Base-by-base conservation (phyloP, 2,797 vertebrate genomes). In the Artibeus lituratus region DNA sequence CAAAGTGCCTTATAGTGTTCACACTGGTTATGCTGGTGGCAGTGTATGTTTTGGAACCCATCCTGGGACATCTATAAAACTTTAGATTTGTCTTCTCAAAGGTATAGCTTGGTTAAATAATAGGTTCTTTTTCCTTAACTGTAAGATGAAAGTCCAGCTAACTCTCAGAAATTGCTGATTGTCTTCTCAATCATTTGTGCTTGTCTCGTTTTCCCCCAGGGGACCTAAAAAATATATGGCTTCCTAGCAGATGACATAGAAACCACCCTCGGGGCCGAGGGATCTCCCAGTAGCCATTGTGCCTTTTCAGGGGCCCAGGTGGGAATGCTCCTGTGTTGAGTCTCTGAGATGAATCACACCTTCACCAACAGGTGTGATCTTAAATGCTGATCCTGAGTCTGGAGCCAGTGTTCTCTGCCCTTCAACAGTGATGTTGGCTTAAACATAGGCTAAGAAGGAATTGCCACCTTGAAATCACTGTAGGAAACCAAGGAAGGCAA, bases 51-150 rank as follows among this genome's bases (percentile, higher is more conserved):
- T 69, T 95, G 65, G 65, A 85, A 53, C 26, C n/a, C 51, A n/a
- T 57, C 55, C 37, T 55, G 72, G 82, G 49, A 57, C 53, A 76
- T 51, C 53, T 2, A 22, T 18, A 39, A 39, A 26, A 18, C 82
- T 73, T 78, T 55, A 89, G 53, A 83, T 37, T 70, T 81, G 18
- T 78, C 80, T 96, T 84, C 69, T 95, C 73, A 91, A 35, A 77
- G 77, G 24, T 81, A 37, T n/a, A 93, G 37, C 29, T 77, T 93
- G 26, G 29, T 86, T 90, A 94, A 74, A 74, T 59, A 77, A n/a
- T 37, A 62, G 57, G 9, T 47, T 89, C 32, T 39, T 83, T 83
- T 95, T 69, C 53, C 78, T 95, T 87, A 87, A 59, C 39, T 22
- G 3, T 91, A 73, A 95, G 51, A 84, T 47, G 89, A 39, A 69